These are phyloP conservation scores for Sphaerophoria taeniata DNA, from an alignment of 2,888 invertebrate species.

Conservation along the genomic window DNA sequence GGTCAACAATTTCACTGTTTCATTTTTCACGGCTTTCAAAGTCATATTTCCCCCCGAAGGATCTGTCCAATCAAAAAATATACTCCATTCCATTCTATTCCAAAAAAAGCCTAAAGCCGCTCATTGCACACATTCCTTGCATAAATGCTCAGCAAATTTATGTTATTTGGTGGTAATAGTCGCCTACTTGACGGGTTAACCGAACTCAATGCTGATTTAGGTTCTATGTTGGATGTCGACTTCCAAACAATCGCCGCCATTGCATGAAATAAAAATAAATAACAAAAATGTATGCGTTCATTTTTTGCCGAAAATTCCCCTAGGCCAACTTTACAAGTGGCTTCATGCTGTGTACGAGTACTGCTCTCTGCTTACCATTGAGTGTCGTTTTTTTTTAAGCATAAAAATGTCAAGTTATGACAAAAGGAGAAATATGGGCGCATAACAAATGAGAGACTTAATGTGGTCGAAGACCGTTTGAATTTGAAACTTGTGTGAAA, in stretches of 20 bases:
- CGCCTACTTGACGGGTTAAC: constrained; percentile 40
- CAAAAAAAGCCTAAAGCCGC: constrained; percentile 5
- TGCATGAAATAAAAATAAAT: background rate
- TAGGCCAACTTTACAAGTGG: constrained; percentile 50
- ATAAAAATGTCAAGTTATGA: constrained; percentile 66
- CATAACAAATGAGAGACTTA: constrained; percentile 53
- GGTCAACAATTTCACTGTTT: too few species aligned
- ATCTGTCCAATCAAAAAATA: too few species aligned
- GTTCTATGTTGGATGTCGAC: background rate
- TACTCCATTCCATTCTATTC: background rate
- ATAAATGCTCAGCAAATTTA: constrained; percentile 16
- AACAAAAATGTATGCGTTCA: constrained; percentile 1
- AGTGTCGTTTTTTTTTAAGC: constrained; percentile 9
- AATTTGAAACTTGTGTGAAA: background rate
- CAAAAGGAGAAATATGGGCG: constrained; percentile 28
- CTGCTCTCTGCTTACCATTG: constrained; percentile 15
- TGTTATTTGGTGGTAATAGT: constrained; percentile 41
- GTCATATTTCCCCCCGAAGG: too few species aligned
- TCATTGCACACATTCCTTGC: background rate
- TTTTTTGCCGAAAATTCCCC: constrained; percentile 10
- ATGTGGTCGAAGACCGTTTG: background rate
- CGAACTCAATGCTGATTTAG: constrained; percentile 37
- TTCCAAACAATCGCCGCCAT: constrained; percentile 10
- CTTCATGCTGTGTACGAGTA: constrained; percentile 59
- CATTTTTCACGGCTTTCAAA: too few species aligned